Evolutionary conservation across 1,140 invertebrate species (phyloP).

Genomic region (Zaprionus taronus): DNA sequence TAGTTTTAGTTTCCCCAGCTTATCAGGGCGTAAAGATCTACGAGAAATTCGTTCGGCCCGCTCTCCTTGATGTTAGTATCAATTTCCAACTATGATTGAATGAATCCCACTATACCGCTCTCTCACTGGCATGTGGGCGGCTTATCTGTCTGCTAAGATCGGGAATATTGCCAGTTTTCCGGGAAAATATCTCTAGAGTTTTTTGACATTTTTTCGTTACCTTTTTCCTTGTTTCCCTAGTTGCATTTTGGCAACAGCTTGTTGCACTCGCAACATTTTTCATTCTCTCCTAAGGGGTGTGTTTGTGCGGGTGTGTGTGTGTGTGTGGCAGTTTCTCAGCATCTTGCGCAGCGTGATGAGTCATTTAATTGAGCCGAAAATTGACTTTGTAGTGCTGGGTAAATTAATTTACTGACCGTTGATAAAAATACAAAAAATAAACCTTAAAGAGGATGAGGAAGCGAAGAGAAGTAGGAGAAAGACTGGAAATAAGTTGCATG

Average conservation of each 20-base stretch:
- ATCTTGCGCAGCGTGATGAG: constrained; percentile 60
- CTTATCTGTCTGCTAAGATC: constrained; percentile 58
- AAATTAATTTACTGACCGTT: constrained; percentile 75
- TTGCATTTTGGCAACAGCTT: constrained; percentile 57
- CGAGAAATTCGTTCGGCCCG: constrained; percentile 28
- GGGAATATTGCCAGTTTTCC: constrained; percentile 69
- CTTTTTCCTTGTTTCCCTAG: constrained; percentile 13
- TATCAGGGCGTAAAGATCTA: constrained; percentile 64
- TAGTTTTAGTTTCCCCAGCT: constrained; percentile 41
- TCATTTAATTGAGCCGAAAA: constrained; percentile 81
- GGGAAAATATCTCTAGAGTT: constrained; percentile 43
- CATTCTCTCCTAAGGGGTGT: constrained; percentile 11
- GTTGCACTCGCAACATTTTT: constrained; percentile 12
- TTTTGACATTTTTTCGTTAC: constrained; percentile 42
- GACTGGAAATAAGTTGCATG: constrained; percentile 39
- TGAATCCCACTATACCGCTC: constrained; percentile 51
- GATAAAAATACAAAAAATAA: constrained; percentile 53
- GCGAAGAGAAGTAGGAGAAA: background rate
- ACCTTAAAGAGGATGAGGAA: background rate
- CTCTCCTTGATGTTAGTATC: constrained; percentile 71
- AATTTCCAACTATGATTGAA: constrained; percentile 79
- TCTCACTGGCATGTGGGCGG: constrained; percentile 59
- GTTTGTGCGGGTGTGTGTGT: constrained; percentile 23
- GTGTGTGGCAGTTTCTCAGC: constrained; percentile 61
- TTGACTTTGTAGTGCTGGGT: constrained; percentile 65